Conservation (phyloP, 2,113 vertebrate genomes). For the Erpornis zantholeuca region DNA sequence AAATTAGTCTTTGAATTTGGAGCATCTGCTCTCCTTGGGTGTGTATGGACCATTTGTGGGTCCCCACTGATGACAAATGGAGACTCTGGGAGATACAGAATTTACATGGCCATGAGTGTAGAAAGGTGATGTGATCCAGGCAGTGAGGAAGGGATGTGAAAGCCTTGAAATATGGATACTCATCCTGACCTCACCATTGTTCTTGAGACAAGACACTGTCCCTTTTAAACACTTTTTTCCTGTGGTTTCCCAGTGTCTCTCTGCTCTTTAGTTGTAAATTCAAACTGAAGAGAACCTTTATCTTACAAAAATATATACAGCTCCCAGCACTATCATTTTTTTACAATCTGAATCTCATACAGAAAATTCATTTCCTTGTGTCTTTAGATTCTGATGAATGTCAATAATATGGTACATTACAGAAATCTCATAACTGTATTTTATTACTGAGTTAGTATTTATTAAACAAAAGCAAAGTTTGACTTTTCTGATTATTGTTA, state of each 20-base stretch:
- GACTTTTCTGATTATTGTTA: neutral
- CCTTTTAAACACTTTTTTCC: neutral
- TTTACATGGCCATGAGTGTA: neutral
- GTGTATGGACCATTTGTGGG: neutral
- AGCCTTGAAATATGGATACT: neutral
- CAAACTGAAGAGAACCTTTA: neutral
- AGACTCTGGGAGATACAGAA: neutral
- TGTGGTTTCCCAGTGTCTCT: neutral
- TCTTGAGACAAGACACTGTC: neutral
- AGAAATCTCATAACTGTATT: neutral
- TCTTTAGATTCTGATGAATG: neutral
- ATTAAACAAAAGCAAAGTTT: neutral
- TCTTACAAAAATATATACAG: neutral
- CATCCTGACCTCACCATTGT: neutral
- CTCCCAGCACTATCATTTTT: fast-evolving
- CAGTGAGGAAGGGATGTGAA: neutral
- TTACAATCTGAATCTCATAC: neutral
- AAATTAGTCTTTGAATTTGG: neutral
- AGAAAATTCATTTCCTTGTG: neutral
- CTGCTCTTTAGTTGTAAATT: neutral
- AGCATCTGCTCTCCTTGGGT: neutral
- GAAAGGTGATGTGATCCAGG: neutral
- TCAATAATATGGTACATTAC: neutral
- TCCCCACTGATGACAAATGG: neutral
- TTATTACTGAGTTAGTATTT: neutral